A percentile compares a stretch with the other conserved stretches of the same genome.
Conservation (phyloP, 2,113 vertebrate species). For the Clarias macrocephalus region DNA sequence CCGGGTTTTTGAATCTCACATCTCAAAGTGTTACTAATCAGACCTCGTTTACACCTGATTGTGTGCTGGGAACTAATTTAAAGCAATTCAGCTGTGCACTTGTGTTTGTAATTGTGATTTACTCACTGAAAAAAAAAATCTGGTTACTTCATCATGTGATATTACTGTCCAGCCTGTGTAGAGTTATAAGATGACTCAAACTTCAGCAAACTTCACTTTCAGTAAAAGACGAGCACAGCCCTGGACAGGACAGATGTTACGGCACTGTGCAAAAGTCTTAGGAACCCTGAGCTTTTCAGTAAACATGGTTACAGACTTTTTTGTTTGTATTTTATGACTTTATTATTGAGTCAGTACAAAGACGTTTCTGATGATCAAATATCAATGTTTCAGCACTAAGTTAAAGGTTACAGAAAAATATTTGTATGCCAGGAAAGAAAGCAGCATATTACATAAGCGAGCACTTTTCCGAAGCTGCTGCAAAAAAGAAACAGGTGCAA, state of each 20-base stretch:
- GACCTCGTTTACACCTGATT: neutral
- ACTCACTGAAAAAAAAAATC: neutral
- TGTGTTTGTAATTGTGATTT: neutral
- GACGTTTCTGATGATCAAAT: no score
- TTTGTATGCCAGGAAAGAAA: no score
- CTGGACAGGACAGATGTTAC: neutral
- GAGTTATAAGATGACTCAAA: neutral
- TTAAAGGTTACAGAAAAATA: no score
- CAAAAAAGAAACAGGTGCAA: no score
- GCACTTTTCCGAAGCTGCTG: no score
- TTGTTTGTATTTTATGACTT: no score
- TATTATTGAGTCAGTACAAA: no score
- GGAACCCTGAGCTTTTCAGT: no score
- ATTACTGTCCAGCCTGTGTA: neutral
- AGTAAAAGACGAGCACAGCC: neutral
- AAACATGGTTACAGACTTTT: no score
- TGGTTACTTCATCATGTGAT: neutral
- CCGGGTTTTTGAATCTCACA: neutral
- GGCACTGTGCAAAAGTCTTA: no score
- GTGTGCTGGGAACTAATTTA: neutral
- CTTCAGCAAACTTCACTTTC: neutral
- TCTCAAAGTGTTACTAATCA: slow-evolving; percentile 6
- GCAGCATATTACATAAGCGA: no score
- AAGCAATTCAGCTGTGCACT: neutral
- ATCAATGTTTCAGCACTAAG: no score